Conservation (phyloP, 2,888 invertebrate genomes). For the Eupeodes luniger region DNA sequence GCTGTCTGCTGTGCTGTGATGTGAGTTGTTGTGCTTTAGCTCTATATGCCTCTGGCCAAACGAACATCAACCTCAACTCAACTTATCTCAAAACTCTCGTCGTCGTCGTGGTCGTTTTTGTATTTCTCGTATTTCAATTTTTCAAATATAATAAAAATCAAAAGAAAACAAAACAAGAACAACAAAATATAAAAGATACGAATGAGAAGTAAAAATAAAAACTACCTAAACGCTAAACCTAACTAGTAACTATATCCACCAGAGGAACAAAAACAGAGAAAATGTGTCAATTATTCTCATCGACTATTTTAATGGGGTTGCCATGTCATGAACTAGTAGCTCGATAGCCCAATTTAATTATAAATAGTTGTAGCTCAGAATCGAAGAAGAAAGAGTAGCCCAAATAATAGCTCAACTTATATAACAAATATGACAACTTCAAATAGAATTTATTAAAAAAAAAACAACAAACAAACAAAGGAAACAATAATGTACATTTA, state of each 20-base stretch:
- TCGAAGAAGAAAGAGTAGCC: no score
- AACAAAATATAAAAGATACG: slow-evolving; percentile 30
- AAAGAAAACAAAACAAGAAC: slow-evolving; percentile 2
- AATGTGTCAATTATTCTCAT: slow-evolving; percentile 73
- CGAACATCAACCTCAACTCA: slow-evolving; percentile 33
- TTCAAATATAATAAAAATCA: slow-evolving; percentile 7
- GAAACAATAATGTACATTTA: no score
- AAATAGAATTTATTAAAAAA: no score
- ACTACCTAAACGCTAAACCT: slow-evolving; percentile 42
- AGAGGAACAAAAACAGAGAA: slow-evolving; percentile 54
- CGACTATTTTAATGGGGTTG: slow-evolving; percentile 19
- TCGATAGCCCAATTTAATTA: no score
- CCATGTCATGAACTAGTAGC: no score
- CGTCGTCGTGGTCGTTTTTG: no score
- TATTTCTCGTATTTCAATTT: slow-evolving; percentile 28
- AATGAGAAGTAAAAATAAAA: slow-evolving; percentile 42
- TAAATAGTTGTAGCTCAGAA: no score
- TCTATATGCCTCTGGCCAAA: background rate
- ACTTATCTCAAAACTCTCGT: background rate
- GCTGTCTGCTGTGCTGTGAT: background rate
- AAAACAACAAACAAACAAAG: no score
- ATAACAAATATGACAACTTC: no score
- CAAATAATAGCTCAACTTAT: no score
- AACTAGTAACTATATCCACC: slow-evolving; percentile 47
- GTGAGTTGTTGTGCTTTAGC: no score